Conservation (phyloP, 2,888 invertebrate species). For the Synergus laeviventris region DNA sequence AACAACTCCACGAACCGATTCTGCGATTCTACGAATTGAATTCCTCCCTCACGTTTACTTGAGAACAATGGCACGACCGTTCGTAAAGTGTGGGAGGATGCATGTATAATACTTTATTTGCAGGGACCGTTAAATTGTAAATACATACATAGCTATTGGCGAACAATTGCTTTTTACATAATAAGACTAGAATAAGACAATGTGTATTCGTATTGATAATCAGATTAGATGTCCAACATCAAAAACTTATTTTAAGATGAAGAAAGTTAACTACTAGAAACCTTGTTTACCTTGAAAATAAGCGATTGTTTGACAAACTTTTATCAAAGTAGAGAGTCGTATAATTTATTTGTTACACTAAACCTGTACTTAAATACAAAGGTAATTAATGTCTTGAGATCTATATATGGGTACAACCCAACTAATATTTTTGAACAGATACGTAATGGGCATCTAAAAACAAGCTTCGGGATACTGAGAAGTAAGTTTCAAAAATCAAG, state of each 20-base stretch:
- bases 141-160: background rate
- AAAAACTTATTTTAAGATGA: too few species aligned
- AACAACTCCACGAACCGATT: background rate
- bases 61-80: background rate
- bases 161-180: background rate
- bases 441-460: background rate
- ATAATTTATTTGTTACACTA: background rate
- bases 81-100: background rate
- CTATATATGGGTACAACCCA: background rate
- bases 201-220: too few species aligned
- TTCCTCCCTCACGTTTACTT: background rate
- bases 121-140: background rate
- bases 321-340: too few species aligned
- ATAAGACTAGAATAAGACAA: background rate
- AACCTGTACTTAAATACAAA: background rate
- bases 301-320: too few species aligned
- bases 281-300: too few species aligned
- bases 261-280: too few species aligned
- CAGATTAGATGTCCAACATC: too few species aligned
- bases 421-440: background rate
- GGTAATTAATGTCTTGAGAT: background rate
- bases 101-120: background rate
- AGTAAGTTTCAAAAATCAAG: background rate
- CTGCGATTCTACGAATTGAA: background rate
- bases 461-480: background rate